These are phyloP conservation scores for Tragulus kanchil DNA, from an alignment of 2,113 vertebrate genomes.

Conservation along the genomic window DNA sequence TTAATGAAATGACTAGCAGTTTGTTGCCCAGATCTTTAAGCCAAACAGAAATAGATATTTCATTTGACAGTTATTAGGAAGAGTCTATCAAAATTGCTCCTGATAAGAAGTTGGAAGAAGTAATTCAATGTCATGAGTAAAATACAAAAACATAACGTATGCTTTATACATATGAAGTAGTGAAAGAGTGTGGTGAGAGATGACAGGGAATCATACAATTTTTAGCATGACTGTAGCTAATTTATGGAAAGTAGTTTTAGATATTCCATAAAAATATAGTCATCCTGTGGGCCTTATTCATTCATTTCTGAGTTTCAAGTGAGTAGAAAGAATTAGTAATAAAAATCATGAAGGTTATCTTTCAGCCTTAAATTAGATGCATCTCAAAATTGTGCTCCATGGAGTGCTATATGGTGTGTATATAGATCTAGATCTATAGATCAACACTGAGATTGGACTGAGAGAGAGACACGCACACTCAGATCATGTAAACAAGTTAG, in stretches of 20 bases:
- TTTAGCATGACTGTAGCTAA: background rate
- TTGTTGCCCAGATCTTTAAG: background rate
- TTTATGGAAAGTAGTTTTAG: background rate
- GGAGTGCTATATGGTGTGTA: fast-evolving
- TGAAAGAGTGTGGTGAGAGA: background rate
- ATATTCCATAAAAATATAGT: background rate
- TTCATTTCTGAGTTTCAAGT: background rate
- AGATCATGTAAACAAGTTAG: background rate
- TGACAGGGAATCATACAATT: background rate
- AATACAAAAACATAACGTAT: background rate
- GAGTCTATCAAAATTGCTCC: background rate
- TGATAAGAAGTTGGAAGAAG: background rate
- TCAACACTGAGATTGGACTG: background rate
- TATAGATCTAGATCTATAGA: background rate
- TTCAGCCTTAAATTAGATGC: background rate
- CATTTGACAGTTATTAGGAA: background rate
- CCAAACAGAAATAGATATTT: background rate
- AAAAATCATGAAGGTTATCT: background rate
- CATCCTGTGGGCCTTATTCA: background rate
- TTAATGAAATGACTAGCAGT: background rate
- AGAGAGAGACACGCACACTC: background rate
- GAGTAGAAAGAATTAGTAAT: background rate
- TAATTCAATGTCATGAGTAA: background rate
- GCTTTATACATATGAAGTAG: background rate
- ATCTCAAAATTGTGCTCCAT: background rate